Evolutionary conservation across 2,888 invertebrate genomes (phyloP).

Genomic region (Orthosia cruda): DNA sequence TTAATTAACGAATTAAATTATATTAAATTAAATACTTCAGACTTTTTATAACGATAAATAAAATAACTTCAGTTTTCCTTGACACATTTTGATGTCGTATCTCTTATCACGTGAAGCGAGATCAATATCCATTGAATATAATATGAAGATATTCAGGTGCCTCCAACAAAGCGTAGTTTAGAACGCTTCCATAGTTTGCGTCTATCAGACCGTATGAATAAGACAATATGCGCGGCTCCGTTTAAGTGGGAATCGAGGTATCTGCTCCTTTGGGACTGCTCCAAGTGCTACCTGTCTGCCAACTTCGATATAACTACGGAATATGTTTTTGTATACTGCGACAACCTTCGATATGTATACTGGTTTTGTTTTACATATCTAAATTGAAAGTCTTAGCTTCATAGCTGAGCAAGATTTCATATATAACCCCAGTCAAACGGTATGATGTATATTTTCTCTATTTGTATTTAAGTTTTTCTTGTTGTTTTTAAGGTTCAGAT

Average conservation of each 20-base stretch:
- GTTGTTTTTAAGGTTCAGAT: too few species aligned
- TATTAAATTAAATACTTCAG: neutral
- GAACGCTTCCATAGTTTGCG: conserved; percentile 38
- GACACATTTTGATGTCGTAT: conserved; percentile 2
- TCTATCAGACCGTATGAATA: conserved; percentile 63
- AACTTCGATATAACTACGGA: conserved; percentile 20
- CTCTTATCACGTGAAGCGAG: conserved; percentile 13
- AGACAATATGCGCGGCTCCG: conserved; percentile 61
- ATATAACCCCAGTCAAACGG: neutral
- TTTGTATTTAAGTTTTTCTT: too few species aligned
- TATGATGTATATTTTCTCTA: too few species aligned
- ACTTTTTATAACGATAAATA: neutral
- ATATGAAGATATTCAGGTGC: conserved; percentile 36
- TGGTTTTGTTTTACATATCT: conserved; percentile 56
- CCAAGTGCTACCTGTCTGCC: conserved; percentile 40
- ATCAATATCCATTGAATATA: conserved; percentile 52
- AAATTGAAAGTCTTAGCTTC: conserved; percentile 51
- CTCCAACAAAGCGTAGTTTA: conserved; percentile 24
- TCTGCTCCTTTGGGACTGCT: conserved; percentile 45
- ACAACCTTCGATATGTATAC: conserved; percentile 12
- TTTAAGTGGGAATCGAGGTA: conserved; percentile 65
- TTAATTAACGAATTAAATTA: neutral
- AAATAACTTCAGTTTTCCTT: neutral
- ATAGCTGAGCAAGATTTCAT: conserved; percentile 1
- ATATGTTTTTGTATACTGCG: conserved; percentile 33